These are phyloP conservation scores for Sycophaga agraensis DNA, from an alignment of 1,140 invertebrate genomes.

Conservation along the genomic window DNA sequence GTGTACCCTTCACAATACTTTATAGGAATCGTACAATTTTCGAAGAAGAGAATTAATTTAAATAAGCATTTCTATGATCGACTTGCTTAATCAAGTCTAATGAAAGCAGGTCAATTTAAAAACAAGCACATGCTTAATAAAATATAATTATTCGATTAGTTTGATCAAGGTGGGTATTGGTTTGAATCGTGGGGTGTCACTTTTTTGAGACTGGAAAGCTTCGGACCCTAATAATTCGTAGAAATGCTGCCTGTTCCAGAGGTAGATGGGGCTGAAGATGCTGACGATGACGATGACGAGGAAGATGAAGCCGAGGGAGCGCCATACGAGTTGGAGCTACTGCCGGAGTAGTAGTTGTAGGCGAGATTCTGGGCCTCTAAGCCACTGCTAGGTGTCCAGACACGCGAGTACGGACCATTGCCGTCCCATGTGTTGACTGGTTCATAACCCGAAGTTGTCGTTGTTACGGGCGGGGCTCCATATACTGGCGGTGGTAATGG, in stretches of 20 bases:
- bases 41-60: no score
- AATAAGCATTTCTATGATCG: neutral
- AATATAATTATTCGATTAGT: neutral
- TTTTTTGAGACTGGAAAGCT: no score
- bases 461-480: conserved; percentile 61
- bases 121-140: neutral
- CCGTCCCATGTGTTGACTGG: conserved; percentile 64
- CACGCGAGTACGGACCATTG: conserved; percentile 71
- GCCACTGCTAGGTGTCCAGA: conserved; percentile 65
- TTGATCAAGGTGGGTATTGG: neutral
- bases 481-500: conserved; percentile 63
- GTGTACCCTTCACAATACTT: no score
- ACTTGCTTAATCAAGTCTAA: neutral
- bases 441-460: conserved; percentile 61
- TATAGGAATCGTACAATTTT: no score
- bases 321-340: conserved; percentile 52
- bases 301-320: conserved; percentile 51
- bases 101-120: neutral
- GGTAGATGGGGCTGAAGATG: conserved; percentile 21
- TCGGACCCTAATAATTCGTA: conserved; percentile 24
- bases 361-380: conserved; percentile 67
- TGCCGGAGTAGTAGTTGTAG: conserved; percentile 76
- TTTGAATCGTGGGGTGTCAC: no score
- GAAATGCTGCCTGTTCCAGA: conserved; percentile 4
- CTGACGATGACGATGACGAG: conserved; percentile 55